Evolutionary conservation across 2,797 vertebrate species (phyloP).

Genomic region (Microctenopoma lineatum): DNA sequence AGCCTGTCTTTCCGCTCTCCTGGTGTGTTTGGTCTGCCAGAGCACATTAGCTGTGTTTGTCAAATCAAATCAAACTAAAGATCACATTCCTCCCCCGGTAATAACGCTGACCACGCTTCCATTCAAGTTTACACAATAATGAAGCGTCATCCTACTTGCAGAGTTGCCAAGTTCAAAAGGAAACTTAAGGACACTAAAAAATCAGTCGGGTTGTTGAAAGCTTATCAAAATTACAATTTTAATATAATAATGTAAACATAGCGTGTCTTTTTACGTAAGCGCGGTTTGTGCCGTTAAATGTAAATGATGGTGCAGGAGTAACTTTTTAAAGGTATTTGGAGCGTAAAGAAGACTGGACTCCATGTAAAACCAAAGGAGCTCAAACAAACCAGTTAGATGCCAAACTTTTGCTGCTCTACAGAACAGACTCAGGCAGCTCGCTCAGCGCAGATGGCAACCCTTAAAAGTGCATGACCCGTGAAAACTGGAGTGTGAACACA

Average conservation of each 20-base stretch:
- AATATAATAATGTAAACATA: too few species aligned
- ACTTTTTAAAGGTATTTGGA: not conserved
- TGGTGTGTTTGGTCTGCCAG: constrained; percentile 69
- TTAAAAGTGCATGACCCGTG: constrained; percentile 60
- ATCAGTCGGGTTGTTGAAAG: not conserved
- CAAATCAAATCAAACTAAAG: constrained; percentile 76
- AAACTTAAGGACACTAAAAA: constrained; percentile 2
- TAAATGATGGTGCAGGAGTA: constrained; percentile 7
- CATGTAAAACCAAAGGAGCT: constrained; percentile 20
- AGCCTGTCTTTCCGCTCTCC: constrained; percentile 67
- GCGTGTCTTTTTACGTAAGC: too few species aligned
- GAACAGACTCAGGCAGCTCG: constrained; percentile 34
- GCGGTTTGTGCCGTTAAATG: not conserved
- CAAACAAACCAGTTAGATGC: constrained; percentile 26
- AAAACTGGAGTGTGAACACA: constrained; percentile 56
- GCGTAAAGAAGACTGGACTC: constrained; percentile 8
- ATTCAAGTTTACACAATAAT: constrained; percentile 38
- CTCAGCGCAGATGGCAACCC: constrained; percentile 52
- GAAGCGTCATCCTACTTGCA: constrained; percentile 9
- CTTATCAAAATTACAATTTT: not conserved
- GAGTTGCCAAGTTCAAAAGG: constrained; percentile 4
- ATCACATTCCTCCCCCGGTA: constrained; percentile 56
- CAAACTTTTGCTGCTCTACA: constrained; percentile 37
- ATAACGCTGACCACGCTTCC: constrained; percentile 49
- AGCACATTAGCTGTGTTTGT: constrained; percentile 66